These are phyloP conservation scores for Poecile atricapillus DNA, from an alignment of 2,113 vertebrate species.

Conservation along the genomic window DNA sequence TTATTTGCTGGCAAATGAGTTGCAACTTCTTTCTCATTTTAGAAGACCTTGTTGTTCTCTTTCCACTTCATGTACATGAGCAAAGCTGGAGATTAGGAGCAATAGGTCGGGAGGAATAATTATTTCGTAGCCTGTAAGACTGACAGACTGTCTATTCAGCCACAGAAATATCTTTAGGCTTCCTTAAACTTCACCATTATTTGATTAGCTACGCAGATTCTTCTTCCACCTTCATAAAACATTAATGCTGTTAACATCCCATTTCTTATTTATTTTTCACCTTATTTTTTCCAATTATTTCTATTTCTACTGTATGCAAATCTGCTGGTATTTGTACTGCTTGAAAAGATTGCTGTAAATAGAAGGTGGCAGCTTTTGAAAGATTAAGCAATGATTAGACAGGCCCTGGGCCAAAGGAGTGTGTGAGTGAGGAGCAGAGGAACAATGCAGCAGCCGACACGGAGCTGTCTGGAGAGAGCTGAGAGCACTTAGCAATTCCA, in stretches of 20 bases:
- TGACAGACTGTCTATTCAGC: background rate
- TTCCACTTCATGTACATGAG: background rate
- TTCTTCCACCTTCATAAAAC: slow-evolving; percentile 53
- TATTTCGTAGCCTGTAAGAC: background rate
- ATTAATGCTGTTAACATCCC: slow-evolving; percentile 13
- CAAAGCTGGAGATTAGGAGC: background rate
- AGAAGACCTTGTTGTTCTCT: background rate
- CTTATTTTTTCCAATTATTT: slow-evolving; percentile 51
- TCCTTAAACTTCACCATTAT: slow-evolving; percentile 30
- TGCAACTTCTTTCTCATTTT: background rate
- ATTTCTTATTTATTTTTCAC: background rate
- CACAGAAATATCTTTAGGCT: slow-evolving; percentile 44
- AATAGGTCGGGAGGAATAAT: background rate
- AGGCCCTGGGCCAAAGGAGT: slow-evolving; percentile 60
- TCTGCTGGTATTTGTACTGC: slow-evolving; percentile 46
- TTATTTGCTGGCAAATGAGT: background rate
- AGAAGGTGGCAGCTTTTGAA: slow-evolving; percentile 63
- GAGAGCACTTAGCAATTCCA: slow-evolving; percentile 40
- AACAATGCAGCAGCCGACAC: slow-evolving; percentile 23
- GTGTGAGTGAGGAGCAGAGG: slow-evolving; percentile 5
- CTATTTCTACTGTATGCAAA: slow-evolving; percentile 62
- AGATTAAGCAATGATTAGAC: slow-evolving; percentile 71
- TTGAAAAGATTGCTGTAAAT: slow-evolving; percentile 45
- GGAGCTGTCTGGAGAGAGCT: slow-evolving; percentile 47
- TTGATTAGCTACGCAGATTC: slow-evolving; percentile 7